A percentile compares a stretch with the other conserved stretches of the same genome.
Conservation (phyloP, 1,140 invertebrate species). For the Littorina saxatilis region DNA sequence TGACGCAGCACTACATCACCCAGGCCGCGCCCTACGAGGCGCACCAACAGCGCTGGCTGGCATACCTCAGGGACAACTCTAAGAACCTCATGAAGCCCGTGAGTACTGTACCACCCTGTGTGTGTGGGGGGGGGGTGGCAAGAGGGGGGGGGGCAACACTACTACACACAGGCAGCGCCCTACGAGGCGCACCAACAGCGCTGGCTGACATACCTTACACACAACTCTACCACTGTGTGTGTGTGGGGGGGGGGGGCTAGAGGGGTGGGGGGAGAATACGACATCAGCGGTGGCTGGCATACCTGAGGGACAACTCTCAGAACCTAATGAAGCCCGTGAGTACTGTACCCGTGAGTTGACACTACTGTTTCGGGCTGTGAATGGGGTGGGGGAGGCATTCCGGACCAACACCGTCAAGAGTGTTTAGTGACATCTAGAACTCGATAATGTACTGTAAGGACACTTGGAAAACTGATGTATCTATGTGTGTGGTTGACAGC, state of each 20-base stretch:
- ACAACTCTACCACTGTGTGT: too few relatives aligned
- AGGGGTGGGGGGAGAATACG: too few relatives aligned
- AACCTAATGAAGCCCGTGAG: constrained; percentile 51
- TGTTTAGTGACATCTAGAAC: too few relatives aligned
- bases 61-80: constrained; percentile 63
- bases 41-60: constrained; percentile 69
- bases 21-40: constrained; percentile 70
- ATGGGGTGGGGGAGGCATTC: too few relatives aligned
- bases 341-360: too few relatives aligned
- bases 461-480: too few relatives aligned
- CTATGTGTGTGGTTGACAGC: constrained; percentile 41
- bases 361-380: too few relatives aligned
- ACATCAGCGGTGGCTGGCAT: too few relatives aligned
- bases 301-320: constrained; percentile 63
- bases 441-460: too few relatives aligned
- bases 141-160: constrained; percentile 77
- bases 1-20: constrained; percentile 75
- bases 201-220: constrained; percentile 70
- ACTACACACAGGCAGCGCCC: constrained; percentile 67
- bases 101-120: not conserved
- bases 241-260: too few relatives aligned
- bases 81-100: constrained; percentile 56
- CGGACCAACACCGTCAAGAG: too few relatives aligned
- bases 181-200: constrained; percentile 69
- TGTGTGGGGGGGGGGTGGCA: too few relatives aligned